Evolutionary conservation across 2,113 vertebrate species (phyloP).

Genomic region (Mus spicilegus): DNA sequence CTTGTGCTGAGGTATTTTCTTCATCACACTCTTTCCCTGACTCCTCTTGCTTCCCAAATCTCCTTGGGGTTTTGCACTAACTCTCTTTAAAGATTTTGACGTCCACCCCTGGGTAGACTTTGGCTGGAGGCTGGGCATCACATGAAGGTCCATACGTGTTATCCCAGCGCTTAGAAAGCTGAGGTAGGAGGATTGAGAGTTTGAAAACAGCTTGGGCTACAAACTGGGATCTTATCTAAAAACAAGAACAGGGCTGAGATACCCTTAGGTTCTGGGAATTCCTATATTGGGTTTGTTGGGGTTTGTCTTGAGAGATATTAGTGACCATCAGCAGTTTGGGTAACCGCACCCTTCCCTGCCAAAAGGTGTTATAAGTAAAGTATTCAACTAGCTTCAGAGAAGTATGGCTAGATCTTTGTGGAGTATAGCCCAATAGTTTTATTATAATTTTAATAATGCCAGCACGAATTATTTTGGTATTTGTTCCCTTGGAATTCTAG

Average conservation of each 20-base stretch:
- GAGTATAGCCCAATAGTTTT: conserved; percentile 47
- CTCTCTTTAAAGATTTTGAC: conserved; percentile 25
- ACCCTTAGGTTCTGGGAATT: not conserved
- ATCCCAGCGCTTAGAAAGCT: not conserved
- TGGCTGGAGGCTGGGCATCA: not conserved
- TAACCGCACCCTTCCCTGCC: not conserved
- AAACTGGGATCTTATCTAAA: not conserved
- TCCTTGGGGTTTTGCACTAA: not conserved
- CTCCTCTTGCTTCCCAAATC: not conserved
- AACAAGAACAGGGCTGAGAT: not conserved
- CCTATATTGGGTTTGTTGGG: not conserved
- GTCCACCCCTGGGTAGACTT: not conserved
- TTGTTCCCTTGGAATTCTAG: conserved; percentile 25
- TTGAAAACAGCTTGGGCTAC: not conserved
- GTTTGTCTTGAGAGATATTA: not conserved
- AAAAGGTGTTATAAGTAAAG: conserved; percentile 41
- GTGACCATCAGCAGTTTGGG: not conserved
- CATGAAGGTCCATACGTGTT: not conserved
- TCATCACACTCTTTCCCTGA: not conserved
- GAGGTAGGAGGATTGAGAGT: not conserved
- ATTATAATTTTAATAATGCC: not conserved
- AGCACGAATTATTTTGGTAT: conserved; percentile 13
- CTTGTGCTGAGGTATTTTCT: not conserved
- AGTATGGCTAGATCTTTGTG: not conserved
- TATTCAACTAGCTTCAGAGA: conserved; percentile 3